A percentile compares a stretch with the other conserved stretches of the same genome.
phyloP scores from a whole-genome alignment of 2,113 vertebrate species.

The Hippocampus guttulatus region DNA sequence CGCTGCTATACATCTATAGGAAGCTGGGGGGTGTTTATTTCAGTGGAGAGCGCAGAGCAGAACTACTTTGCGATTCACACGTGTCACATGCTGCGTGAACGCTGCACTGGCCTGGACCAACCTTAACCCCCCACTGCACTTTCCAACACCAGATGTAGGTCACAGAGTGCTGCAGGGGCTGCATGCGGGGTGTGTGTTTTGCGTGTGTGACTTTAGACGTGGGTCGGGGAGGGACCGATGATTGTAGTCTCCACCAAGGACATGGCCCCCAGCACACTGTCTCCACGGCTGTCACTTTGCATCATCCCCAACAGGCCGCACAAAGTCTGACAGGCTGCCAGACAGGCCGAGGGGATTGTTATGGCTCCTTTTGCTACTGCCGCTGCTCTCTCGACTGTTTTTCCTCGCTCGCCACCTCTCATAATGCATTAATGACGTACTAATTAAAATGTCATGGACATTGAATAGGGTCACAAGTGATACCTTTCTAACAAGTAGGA shows the following conservation, averaged over 20 bases:
- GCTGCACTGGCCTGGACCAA: conserved; percentile 42
- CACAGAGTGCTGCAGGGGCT: conserved; percentile 63
- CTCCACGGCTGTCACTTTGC: conserved; percentile 67
- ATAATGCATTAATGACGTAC: conserved; percentile 13
- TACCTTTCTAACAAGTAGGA: neutral
- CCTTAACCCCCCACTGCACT: conserved; percentile 44
- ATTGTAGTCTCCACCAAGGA: conserved; percentile 61
- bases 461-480: conserved; percentile 8
- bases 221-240: conserved; percentile 28
- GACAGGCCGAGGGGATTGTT: conserved; percentile 36
- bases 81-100: conserved; percentile 37
- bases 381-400: conserved; percentile 32
- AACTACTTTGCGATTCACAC: conserved; percentile 20
- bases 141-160: conserved; percentile 70
- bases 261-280: conserved; percentile 58
- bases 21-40: conserved; percentile 20
- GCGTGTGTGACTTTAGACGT: conserved; percentile 23
- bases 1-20: conserved; percentile 4
- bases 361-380: conserved; percentile 20
- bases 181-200: conserved; percentile 28
- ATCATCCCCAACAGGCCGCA: conserved; percentile 55
- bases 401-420: conserved; percentile 10
- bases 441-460: conserved; percentile 17
- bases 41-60: conserved; percentile 9
- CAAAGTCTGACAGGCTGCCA: conserved; percentile 47